phyloP scores from a whole-genome alignment of 2,113 vertebrate genomes.

The Murina feae region DNA sequence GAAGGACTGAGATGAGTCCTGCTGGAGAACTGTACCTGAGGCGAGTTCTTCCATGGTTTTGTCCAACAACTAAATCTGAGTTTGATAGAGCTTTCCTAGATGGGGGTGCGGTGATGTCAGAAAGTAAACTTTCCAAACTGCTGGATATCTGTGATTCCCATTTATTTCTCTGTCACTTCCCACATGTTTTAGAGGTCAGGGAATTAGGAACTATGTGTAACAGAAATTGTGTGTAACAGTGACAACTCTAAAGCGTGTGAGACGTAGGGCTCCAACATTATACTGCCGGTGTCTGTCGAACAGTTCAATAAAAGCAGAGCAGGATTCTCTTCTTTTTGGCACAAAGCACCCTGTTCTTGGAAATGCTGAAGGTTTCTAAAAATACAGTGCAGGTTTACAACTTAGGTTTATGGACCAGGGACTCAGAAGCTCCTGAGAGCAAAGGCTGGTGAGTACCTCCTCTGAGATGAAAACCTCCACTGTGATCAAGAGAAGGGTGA shows the following conservation, averaged over 20 bases:
- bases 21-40: background rate
- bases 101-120: background rate
- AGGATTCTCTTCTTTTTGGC: background rate
- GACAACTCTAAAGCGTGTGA: background rate
- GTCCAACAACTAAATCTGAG: background rate
- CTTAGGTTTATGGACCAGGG: background rate
- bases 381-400: background rate
- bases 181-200: background rate
- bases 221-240: background rate
- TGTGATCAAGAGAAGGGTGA: background rate
- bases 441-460: background rate
- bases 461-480: background rate
- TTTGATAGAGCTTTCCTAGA: background rate
- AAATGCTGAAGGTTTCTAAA: background rate
- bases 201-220: background rate
- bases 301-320: background rate
- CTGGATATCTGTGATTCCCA: background rate
- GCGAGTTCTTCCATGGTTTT: background rate
- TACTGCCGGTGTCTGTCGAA: background rate
- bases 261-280: fast-evolving
- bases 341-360: background rate
- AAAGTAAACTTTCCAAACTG: background rate
- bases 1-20: background rate
- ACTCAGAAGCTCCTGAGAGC: background rate
- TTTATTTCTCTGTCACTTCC: background rate